These are phyloP conservation scores for Sclerodermus sp. DNA, from an alignment of 2,888 invertebrate species.

Conservation along the genomic window DNA sequence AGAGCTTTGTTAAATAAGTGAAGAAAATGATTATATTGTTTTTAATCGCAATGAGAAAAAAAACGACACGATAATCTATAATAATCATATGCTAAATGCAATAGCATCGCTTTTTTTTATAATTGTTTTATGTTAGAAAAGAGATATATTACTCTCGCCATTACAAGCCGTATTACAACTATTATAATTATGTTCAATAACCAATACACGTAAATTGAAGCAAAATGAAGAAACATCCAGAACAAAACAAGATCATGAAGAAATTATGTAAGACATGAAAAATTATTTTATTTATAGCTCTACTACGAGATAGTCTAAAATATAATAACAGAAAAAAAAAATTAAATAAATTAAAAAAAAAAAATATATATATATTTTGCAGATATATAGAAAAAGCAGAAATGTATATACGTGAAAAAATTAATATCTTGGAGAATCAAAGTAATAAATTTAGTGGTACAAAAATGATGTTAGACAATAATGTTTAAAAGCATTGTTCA, in stretches of 20 bases:
- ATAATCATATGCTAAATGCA: no score
- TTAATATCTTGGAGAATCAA: constrained; percentile 30
- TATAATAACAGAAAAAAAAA: constrained; percentile 3
- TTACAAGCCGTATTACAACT: constrained; percentile 16
- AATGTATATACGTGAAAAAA: constrained; percentile 22
- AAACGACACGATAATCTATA: no score
- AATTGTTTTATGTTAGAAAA: constrained; percentile 39
- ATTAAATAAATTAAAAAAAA: constrained; percentile 6
- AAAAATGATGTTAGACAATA: constrained; percentile 56
- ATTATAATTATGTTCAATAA: constrained; percentile 18
- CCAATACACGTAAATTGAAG: constrained; percentile 21
- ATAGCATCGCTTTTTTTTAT: no score
- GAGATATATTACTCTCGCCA: constrained; percentile 42
- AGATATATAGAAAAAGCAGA: constrained; percentile 19
- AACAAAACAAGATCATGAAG: constrained; percentile 21
- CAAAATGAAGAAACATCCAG: constrained; percentile 18
- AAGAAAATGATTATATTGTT: no score
- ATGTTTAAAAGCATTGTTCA: constrained; percentile 58
- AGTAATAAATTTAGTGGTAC: constrained; percentile 52
- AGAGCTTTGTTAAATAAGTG: no score
- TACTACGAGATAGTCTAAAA: constrained; percentile 6
- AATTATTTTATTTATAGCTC: no score
- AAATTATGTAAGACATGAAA: constrained; percentile 6
- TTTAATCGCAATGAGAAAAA: no score
- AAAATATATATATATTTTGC: constrained; percentile 11